These are phyloP conservation scores for Holotrichia oblita DNA, from an alignment of 1,140 invertebrate species.

Conservation along the genomic window DNA sequence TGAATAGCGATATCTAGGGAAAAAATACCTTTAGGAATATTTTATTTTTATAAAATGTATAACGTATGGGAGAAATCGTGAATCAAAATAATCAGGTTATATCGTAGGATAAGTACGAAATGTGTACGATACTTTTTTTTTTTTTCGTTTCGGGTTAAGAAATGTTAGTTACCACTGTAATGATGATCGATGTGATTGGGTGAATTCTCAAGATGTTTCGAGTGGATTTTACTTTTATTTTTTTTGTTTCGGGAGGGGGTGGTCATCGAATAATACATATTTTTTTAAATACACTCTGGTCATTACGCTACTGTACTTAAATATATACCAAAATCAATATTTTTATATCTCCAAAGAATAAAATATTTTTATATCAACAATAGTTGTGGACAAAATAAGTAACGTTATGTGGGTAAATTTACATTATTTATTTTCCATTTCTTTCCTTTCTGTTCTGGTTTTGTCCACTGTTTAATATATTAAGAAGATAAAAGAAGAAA, in stretches of 20 bases:
- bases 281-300: constrained; percentile 10
- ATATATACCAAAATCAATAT: neutral
- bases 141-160: constrained; percentile 6
- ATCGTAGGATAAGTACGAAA: neutral
- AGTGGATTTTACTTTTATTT: no score
- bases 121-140: neutral
- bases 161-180: neutral
- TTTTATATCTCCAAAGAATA: constrained; percentile 7
- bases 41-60: neutral
- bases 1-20: neutral
- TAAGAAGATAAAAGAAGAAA: no score
- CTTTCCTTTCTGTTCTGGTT: neutral
- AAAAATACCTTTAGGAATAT: neutral
- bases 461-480: neutral
- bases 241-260: neutral
- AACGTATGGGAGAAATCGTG: neutral
- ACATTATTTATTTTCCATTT: neutral
- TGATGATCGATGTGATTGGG: neutral
- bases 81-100: neutral
- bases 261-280: neutral
- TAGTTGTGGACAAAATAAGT: constrained; percentile 17
- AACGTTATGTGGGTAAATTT: neutral
- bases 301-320: neutral
- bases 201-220: neutral
- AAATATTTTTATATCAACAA: neutral